Conservation (phyloP, 35 echinoderm and acorn worm species). For the Eucidaris tribuloides region DNA sequence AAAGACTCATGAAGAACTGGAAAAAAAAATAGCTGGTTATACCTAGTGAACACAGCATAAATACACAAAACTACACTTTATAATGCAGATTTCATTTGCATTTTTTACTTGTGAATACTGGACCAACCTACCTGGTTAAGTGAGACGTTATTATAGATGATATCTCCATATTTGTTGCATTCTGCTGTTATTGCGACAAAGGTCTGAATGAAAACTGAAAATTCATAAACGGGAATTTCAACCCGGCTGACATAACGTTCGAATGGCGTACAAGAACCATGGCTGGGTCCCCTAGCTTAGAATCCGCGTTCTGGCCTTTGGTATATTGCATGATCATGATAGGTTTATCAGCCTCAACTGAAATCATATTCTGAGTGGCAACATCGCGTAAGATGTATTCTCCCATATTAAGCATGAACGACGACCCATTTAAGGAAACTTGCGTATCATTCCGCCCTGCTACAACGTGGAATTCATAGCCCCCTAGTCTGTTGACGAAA, state of each 20-base stretch:
- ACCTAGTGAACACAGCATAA: neutral
- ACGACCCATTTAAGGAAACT: neutral
- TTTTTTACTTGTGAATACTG: neutral
- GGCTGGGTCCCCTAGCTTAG: neutral
- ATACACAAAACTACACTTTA: no score
- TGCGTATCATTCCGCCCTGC: neutral
- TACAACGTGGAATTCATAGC: neutral
- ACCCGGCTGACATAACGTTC: neutral
- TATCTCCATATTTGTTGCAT: neutral
- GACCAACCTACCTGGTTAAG: neutral
- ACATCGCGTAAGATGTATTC: neutral
- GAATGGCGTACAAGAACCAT: neutral
- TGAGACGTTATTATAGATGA: neutral
- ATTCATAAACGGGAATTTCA: neutral
- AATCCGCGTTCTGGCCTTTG: neutral
- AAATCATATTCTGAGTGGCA: neutral
- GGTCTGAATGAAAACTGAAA: neutral
- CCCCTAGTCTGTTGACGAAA: neutral
- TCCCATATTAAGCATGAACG: neutral
- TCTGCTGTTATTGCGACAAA: neutral
- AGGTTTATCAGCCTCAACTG: neutral
- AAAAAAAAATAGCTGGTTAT: no score
- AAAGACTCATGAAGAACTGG: no score
- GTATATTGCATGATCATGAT: neutral
- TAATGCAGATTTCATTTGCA: no score